Base-by-base conservation (phyloP, 2,888 invertebrate species). In the Melinaea marsaeus region DNA sequence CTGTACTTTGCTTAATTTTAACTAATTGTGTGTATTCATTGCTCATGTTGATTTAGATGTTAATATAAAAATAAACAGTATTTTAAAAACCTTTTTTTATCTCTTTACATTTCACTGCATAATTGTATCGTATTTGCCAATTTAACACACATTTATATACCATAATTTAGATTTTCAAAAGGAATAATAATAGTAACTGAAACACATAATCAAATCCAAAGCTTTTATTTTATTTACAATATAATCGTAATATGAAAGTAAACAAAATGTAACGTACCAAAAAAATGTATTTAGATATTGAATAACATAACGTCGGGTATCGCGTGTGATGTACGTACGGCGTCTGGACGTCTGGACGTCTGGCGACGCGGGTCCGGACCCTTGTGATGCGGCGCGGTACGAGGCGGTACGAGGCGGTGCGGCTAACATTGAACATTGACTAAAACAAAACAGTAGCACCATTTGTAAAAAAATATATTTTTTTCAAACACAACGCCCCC, bases 201-300 rank as follows among this genome's bases (percentile, higher is more conserved):
- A 67, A 66, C 13, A 60, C 45, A 58, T 34, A 65, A 65, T 68
- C 85, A 88, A 89, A 88, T 90, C 86, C 88, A 90, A 90, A 90
- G 90, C 90, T 89, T 90, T 90, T 85, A 87, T 88, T 86, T 88
- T 90, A 89, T 90, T 88, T 90, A 89, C 89, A 89, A 86, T 89
- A 81, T 83, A 87, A 79, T 79, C 73, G 74, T 80, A 79, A 88
- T 90, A 90, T 87, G 89, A 90, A 90, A 90, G 88, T 90, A 89
- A 90, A 88, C 90, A 90, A 90, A 89, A 84, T 85, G 81, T 88
- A 86, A 88, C 83, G 81, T 88, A 89, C 85, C 83, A 86, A 88
- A 84, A n/a, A 83, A 82, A 75, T 83, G 83, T 79, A 83, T 85
- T 86, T 85, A 83, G 79, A 81, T 78, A 83, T 80, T 77, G 78